A percentile compares a stretch with the other conserved stretches of the same genome.
These are phyloP conservation scores for Stictonetta naevosa DNA, from an alignment of 2,113 vertebrate genomes.

Conservation along the genomic window DNA sequence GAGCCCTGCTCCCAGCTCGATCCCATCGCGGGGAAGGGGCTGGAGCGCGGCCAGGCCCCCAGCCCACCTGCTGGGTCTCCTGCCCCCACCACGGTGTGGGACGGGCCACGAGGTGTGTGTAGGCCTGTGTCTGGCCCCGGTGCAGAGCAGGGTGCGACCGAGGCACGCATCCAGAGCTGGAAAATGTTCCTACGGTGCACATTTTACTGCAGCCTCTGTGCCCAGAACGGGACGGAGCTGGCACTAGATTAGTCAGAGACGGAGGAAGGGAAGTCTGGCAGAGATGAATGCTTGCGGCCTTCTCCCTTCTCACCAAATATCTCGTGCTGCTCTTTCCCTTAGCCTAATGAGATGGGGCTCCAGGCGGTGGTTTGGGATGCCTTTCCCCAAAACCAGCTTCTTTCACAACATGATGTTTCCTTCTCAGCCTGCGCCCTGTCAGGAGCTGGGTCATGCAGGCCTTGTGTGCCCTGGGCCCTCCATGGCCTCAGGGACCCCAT, in stretches of 20 bases:
- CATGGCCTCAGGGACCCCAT: neutral
- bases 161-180: neutral
- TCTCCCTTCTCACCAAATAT: neutral
- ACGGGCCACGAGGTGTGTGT: neutral
- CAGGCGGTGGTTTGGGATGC: neutral
- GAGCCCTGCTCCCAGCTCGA: conserved; percentile 5
- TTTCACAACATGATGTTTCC: neutral
- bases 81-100: neutral
- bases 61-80: neutral
- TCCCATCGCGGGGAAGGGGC: neutral
- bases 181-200: neutral
- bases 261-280: neutral
- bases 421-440: neutral
- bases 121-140: neutral
- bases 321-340: neutral
- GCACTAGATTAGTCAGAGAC: neutral
- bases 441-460: neutral
- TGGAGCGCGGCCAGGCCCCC: neutral
- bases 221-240: neutral
- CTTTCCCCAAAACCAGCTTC: neutral
- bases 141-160: rapidly evolving
- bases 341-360: neutral
- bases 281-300: neutral
- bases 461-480: neutral
- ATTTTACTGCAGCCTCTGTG: neutral